These are phyloP conservation scores for Lacanobia wlatinum DNA, from an alignment of 2,888 invertebrate genomes.

Conservation along the genomic window DNA sequence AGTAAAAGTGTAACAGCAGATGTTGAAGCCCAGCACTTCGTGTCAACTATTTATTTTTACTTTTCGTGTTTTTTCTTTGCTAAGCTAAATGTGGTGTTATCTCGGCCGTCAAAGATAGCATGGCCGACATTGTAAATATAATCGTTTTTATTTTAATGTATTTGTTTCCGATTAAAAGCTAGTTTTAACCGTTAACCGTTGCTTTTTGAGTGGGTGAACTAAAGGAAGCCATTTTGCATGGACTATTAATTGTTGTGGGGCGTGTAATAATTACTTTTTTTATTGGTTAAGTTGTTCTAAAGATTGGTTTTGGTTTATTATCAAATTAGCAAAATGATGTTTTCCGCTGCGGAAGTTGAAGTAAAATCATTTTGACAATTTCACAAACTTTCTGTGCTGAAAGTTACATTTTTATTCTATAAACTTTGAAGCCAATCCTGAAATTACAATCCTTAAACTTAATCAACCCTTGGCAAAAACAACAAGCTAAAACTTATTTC, in stretches of 20 bases:
- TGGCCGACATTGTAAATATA: conserved; percentile 42
- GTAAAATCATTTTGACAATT: neutral
- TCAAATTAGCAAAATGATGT: neutral
- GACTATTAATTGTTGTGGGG: conserved; percentile 15
- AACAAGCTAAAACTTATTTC: no score
- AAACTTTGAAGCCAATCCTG: no score
- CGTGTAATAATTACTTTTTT: conserved; percentile 9
- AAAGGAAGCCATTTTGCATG: conserved; percentile 29
- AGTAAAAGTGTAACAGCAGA: conserved; percentile 43
- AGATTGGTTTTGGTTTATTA: neutral
- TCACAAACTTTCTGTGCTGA: neutral
- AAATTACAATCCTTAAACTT: neutral
- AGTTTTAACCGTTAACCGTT: conserved; percentile 47
- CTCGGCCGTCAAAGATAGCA: conserved; percentile 54
- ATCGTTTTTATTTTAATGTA: conserved; percentile 56
- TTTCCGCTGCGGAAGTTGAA: neutral
- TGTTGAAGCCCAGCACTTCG: conserved; percentile 30
- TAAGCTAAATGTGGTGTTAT: conserved; percentile 40
- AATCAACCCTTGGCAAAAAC: no score
- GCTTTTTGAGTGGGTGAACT: conserved; percentile 19
- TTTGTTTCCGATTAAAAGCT: conserved; percentile 49
- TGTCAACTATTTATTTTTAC: conserved; percentile 28
- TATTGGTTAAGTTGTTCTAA: neutral
- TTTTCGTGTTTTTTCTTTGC: conserved; percentile 5
- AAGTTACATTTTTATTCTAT: neutral